Conservation (phyloP, 2,888 invertebrate species). For the Cheilosia scutellata region DNA sequence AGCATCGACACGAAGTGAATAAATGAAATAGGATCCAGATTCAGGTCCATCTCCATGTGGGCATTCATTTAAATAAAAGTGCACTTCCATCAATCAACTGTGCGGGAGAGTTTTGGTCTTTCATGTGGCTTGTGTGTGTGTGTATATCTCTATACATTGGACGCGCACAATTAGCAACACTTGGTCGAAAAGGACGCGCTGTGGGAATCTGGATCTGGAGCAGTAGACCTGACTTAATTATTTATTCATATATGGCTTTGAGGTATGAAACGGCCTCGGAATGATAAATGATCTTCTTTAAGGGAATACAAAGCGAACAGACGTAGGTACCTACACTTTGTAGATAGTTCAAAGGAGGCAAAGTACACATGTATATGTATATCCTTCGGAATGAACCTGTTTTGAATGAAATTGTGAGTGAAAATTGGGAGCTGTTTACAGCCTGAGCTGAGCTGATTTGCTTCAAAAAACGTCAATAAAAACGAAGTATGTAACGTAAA, state of each 20-base stretch:
- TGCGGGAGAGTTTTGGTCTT: constrained; percentile 27
- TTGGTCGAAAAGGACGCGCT: constrained; percentile 64
- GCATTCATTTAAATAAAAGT: constrained; percentile 69
- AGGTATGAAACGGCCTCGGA: constrained; percentile 57
- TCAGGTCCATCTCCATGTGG: neutral
- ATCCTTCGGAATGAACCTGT: neutral
- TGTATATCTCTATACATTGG: neutral
- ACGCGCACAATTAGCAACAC: constrained; percentile 69
- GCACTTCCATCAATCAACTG: constrained; percentile 72
- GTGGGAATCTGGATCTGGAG: constrained; percentile 67
- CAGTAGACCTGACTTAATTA: constrained; percentile 64
- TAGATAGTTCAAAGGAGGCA: constrained; percentile 3
- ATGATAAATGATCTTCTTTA: constrained; percentile 67
- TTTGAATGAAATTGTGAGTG: neutral
- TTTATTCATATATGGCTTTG: constrained; percentile 51
- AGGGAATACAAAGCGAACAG: constrained; percentile 6
- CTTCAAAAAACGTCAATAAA: too few relatives aligned
- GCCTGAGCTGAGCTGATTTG: too few relatives aligned
- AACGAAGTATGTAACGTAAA: too few relatives aligned
- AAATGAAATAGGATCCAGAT: constrained; percentile 51
- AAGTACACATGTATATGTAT: neutral
- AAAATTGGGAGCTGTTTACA: too few relatives aligned
- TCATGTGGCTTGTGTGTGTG: neutral
- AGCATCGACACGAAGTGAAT: constrained; percentile 24
- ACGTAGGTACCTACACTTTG: neutral